phyloP scores from a whole-genome alignment of 1,140 invertebrate genomes.

The Drosophila busckii region DNA sequence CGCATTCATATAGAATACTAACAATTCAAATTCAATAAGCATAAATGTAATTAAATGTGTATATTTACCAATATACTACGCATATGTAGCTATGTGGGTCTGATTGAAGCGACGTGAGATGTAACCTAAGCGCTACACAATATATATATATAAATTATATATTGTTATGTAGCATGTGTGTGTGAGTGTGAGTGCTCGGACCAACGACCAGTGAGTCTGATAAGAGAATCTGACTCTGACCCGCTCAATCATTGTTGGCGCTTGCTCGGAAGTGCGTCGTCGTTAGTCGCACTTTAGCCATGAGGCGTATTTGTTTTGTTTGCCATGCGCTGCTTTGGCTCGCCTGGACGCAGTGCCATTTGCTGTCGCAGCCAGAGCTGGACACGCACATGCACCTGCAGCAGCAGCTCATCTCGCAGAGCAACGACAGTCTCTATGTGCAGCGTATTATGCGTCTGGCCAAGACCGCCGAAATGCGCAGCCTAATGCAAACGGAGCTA shows the following conservation, averaged over 20 bases:
- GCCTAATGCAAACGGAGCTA: slow-evolving; percentile 51
- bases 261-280: slow-evolving; percentile 53
- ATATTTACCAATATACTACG: background rate
- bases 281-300: slow-evolving; percentile 31
- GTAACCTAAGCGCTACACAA: slow-evolving; percentile 31
- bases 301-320: slow-evolving; percentile 34
- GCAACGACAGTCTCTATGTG: slow-evolving; percentile 62
- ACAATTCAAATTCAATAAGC: slow-evolving; percentile 7
- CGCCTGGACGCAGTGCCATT: slow-evolving; percentile 19
- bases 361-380: slow-evolving; percentile 39
- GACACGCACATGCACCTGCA: slow-evolving; percentile 52
- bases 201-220: slow-evolving; percentile 25
- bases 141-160: too few relatives aligned
- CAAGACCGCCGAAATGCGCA: slow-evolving; percentile 69
- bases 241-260: slow-evolving; percentile 8
- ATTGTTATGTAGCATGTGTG: slow-evolving; percentile 4
- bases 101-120: slow-evolving; percentile 11
- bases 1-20: background rate
- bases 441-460: slow-evolving; percentile 62
- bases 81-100: background rate
- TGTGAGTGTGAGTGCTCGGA: background rate
- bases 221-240: slow-evolving; percentile 21
- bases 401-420: slow-evolving; percentile 56
- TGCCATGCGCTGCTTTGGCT: slow-evolving; percentile 4
- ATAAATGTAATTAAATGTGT: slow-evolving; percentile 4